Conservation (phyloP, 2,113 vertebrate genomes). For the Scomber japonicus region DNA sequence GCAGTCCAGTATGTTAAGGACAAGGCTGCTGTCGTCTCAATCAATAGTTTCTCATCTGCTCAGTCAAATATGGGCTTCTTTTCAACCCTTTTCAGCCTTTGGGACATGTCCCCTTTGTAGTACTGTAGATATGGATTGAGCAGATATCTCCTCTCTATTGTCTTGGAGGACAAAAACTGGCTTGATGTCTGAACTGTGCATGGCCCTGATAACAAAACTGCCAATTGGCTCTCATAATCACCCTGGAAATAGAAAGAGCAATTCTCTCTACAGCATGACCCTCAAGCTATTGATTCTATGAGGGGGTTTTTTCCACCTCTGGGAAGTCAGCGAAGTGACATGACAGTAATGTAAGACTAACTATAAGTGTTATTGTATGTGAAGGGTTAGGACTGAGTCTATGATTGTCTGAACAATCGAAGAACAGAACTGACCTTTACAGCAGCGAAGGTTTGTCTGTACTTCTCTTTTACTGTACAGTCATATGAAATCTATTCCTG, state of each 20-base stretch:
- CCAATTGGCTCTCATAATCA: conserved; percentile 54
- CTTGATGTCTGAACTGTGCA: conserved; percentile 46
- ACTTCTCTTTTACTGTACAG: neutral
- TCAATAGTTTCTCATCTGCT: conserved; percentile 36
- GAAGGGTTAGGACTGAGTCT: conserved; percentile 2
- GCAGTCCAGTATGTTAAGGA: neutral
- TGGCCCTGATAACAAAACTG: conserved; percentile 62
- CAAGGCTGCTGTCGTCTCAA: conserved; percentile 2
- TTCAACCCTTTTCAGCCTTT: conserved; percentile 34
- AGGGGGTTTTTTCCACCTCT: neutral
- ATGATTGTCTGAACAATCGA: neutral
- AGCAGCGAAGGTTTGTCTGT: too few species aligned
- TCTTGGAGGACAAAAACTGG: conserved; percentile 64
- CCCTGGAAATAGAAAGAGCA: conserved; percentile 34
- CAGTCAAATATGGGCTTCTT: conserved; percentile 4
- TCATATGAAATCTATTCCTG: neutral
- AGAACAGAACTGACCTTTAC: conserved; percentile 22
- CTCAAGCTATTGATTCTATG: conserved; percentile 45
- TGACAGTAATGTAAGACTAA: conserved; percentile 14
- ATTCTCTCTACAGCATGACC: conserved; percentile 21
- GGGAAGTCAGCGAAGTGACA: conserved; percentile 16
- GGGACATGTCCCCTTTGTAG: conserved; percentile 41
- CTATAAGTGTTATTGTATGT: conserved; percentile 18
- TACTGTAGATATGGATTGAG: conserved; percentile 58
- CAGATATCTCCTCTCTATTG: conserved; percentile 58